Evolutionary conservation across 2,113 vertebrate species (phyloP).

Genomic region (Ptychochromis oligacanthus): DNA sequence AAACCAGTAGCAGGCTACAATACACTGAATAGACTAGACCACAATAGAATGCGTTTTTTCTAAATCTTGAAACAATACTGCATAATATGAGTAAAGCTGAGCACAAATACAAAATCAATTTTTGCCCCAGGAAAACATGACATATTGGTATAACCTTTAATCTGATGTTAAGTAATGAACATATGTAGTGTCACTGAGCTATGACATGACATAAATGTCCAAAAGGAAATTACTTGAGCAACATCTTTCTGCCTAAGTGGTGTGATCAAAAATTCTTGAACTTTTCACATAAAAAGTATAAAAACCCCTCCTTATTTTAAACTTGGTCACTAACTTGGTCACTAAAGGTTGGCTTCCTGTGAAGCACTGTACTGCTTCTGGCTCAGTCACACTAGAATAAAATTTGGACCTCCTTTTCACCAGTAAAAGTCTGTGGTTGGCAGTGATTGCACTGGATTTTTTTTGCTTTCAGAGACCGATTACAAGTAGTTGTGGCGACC

Average conservation of each 20-base stretch:
- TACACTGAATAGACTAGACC: not conserved
- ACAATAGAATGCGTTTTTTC: not conserved
- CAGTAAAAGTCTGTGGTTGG: not conserved
- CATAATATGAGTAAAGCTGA: not conserved
- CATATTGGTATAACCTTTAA: not conserved
- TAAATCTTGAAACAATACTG: not conserved
- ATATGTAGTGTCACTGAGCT: not conserved
- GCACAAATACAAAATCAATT: not conserved
- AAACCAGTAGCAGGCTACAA: not conserved
- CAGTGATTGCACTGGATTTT: too few relatives aligned
- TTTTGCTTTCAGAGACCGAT: not conserved
- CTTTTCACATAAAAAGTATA: not conserved
- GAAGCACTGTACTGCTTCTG: not conserved
- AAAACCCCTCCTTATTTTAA: not conserved
- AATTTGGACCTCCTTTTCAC: not conserved
- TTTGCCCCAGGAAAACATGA: not conserved
- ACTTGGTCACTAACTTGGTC: too few relatives aligned
- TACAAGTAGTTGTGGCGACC: not conserved
- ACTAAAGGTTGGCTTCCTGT: too few relatives aligned
- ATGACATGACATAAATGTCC: not conserved
- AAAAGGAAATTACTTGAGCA: not conserved
- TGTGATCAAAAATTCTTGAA: not conserved
- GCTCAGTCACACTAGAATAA: not conserved
- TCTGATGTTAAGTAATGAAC: not conserved
- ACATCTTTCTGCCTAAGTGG: not conserved